Base-by-base conservation (phyloP, 2,888 invertebrate species). In the Apantesis nais region DNA sequence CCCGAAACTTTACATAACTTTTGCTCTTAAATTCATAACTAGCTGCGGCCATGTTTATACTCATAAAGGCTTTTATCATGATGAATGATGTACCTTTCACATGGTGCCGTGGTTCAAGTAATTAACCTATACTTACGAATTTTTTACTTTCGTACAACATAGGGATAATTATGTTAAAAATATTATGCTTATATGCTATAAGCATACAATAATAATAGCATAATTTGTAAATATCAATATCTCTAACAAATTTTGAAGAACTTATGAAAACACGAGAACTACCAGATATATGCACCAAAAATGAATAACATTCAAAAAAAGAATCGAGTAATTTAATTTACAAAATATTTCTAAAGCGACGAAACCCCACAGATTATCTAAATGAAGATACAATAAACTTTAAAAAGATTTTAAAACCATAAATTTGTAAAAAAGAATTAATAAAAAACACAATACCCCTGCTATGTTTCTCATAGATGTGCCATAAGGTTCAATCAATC, bases 401-500 rank as follows among this genome's bases (percentile, higher is more conserved):
- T 75, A 79, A 84, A 87, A 86, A 83, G 77, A 76, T 83, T 85
- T 85, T 76, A 68, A 84, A 89, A 85, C 77, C 82, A 74, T 77
- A 83, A 85, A 82, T 78, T 76, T 69, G 79, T 78, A 88, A 89
- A 89, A 58, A 89, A 87, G 84, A 74, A 72, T 80, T 78, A 83
- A 72, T 71, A 72, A 93, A 93, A 69, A 93, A 93, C 92, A 92
- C 90, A 91, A 91, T 91, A 84, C 88, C 90, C 81, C 90, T 83
- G 86, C 91, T 83, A 90, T 86, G 90, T 88, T 92, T 90, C 93
- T 90, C 92, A 93, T 92, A 93, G 92, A 88, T 87, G 83, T 88
- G 86, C 89, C 89, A 92, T 92, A 93, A 93, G 90, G 94, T 90
- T 90, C 92, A 92, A 94, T 94, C 94, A 93, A 94, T 94, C 94